These are phyloP conservation scores for Cryptus armator DNA, from an alignment of 2,888 invertebrate genomes.

Conservation along the genomic window DNA sequence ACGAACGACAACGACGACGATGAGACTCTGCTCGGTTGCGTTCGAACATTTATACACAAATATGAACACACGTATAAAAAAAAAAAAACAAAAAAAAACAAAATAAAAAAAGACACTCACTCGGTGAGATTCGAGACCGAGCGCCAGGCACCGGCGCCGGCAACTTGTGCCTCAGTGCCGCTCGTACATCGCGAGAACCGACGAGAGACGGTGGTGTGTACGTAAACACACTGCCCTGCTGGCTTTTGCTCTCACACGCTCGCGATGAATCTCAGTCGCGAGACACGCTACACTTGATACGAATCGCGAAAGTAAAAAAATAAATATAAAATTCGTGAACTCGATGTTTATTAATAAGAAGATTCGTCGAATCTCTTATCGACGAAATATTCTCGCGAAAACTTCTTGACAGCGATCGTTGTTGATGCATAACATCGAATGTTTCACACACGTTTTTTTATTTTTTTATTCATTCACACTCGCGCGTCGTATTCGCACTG, in stretches of 20 bases:
- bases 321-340: neutral
- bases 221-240: conserved; percentile 52
- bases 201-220: conserved; percentile 37
- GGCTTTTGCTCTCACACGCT: neutral
- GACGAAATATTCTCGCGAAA: neutral
- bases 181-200: conserved; percentile 41
- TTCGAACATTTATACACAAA: conserved; percentile 44
- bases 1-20: neutral
- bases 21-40: conserved; percentile 35
- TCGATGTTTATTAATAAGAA: neutral
- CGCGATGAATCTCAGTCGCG: conserved; percentile 22
- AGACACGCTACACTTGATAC: neutral
- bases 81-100: too few species aligned
- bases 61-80: neutral
- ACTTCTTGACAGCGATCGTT: neutral
- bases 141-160: conserved; percentile 65
- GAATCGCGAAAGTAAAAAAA: neutral
- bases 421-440: neutral
- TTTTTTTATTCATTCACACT: neutral
- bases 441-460: conserved; percentile 5
- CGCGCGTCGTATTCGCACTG: neutral
- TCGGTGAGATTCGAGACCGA: conserved; percentile 20
- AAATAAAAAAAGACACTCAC: neutral
- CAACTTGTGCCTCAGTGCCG: conserved; percentile 45
- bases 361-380: neutral